These are phyloP conservation scores for Tiliqua scincoides DNA, from an alignment of 2,113 vertebrate genomes.

Conservation along the genomic window DNA sequence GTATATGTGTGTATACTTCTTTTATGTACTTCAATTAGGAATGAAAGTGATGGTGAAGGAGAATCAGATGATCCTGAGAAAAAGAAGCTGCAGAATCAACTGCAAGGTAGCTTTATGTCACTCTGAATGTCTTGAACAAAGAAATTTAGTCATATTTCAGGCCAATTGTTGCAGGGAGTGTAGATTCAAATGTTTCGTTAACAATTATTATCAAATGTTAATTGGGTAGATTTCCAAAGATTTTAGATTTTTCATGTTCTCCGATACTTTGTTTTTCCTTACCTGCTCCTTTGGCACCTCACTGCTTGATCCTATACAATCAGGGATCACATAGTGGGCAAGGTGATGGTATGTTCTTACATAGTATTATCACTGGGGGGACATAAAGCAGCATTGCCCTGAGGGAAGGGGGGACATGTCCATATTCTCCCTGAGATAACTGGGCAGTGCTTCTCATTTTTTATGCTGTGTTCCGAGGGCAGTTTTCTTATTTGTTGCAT, in stretches of 20 bases:
- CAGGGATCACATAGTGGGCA: neutral
- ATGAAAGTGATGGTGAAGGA: constrained; percentile 95
- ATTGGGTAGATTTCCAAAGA: neutral
- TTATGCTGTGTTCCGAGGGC: no score
- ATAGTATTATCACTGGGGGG: neutral
- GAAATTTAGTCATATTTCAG: neutral
- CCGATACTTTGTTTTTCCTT: neutral
- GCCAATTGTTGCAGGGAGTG: neutral
- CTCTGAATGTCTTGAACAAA: constrained; percentile 19
- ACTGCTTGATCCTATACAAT: neutral
- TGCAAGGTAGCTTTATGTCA: constrained; percentile 85
- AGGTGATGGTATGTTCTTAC: neutral
- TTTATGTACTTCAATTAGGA: constrained; percentile 78
- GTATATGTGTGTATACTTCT: neutral
- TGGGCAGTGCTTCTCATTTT: neutral
- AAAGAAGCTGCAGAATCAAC: constrained; percentile 97
- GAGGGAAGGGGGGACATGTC: neutral
- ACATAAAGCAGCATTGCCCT: neutral
- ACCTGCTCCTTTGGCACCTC: neutral
- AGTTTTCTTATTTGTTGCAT: neutral
- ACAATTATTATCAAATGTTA: neutral
- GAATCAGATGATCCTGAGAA: constrained; percentile 95
- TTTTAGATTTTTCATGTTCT: neutral
- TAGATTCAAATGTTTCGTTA: neutral
- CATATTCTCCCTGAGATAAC: neutral